These are phyloP conservation scores for Hymenochirus boettgeri DNA, from an alignment of 2,113 vertebrate genomes.

Conservation along the genomic window DNA sequence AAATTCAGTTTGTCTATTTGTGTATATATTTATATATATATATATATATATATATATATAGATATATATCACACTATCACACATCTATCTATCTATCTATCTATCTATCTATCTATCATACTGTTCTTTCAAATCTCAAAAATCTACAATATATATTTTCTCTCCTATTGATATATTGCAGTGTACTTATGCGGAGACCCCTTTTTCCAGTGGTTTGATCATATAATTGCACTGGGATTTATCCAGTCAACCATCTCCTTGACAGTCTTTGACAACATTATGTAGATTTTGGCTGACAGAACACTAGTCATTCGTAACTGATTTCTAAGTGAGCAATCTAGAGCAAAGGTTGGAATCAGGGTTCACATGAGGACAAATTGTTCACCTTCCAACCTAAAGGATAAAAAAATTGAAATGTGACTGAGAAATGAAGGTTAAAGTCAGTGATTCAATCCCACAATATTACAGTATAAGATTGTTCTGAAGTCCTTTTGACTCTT, in stretches of 20 bases:
- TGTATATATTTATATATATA: too few relatives aligned
- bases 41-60: too few relatives aligned
- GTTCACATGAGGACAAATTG: constrained; percentile 51
- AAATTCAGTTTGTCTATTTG: too few relatives aligned
- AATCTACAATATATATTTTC: background rate
- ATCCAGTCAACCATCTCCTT: constrained; percentile 61
- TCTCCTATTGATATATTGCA: background rate
- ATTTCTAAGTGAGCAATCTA: constrained; percentile 51
- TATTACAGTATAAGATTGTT: constrained; percentile 56
- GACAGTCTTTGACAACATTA: constrained; percentile 64
- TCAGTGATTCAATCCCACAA: constrained; percentile 53
- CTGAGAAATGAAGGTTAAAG: constrained; percentile 53
- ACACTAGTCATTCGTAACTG: constrained; percentile 53
- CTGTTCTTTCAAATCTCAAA: background rate
- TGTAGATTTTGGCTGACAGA: constrained; percentile 59
- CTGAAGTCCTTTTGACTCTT: constrained; percentile 50
- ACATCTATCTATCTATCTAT: too few relatives aligned
- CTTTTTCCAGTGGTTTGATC: constrained; percentile 53
- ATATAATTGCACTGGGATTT: constrained; percentile 56
- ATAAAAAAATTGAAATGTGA: constrained; percentile 46
- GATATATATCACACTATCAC: too few relatives aligned
- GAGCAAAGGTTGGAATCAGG: constrained; percentile 53
- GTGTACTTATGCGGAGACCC: background rate
- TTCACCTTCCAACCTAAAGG: constrained; percentile 50
- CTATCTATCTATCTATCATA: too few relatives aligned